phyloP scores from a whole-genome alignment of 1,140 invertebrate genomes.

The Centruroides vittatus region DNA sequence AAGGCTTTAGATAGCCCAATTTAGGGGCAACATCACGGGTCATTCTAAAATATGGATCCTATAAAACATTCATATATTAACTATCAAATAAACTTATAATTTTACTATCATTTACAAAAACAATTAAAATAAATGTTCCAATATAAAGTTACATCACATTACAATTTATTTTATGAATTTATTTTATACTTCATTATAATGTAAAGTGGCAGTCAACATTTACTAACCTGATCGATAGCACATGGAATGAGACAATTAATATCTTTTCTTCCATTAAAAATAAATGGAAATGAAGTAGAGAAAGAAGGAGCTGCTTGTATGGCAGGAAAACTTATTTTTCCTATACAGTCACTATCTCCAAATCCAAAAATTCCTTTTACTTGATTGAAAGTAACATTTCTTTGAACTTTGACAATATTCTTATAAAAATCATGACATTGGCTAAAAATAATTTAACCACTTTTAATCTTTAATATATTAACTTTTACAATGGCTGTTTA shows the following conservation, averaged over 20 bases:
- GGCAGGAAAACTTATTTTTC: slow-evolving; percentile 93
- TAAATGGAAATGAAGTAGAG: slow-evolving; percentile 86
- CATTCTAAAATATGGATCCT: slow-evolving; percentile 98
- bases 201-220: too few relatives aligned
- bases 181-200: too few relatives aligned
- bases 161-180: too few relatives aligned
- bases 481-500: too few relatives aligned
- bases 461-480: neutral
- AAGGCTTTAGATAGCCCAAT: slow-evolving; percentile 78
- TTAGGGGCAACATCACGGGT: slow-evolving; percentile 89
- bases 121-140: too few relatives aligned
- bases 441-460: slow-evolving; percentile 32
- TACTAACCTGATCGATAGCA: slow-evolving; percentile 83
- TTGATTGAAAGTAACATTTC: slow-evolving; percentile 88
- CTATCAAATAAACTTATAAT: too few relatives aligned
- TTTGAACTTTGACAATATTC: slow-evolving; percentile 64
- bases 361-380: slow-evolving; percentile 91
- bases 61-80: slow-evolving; percentile 4
- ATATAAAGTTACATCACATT: too few relatives aligned
- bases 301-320: slow-evolving; percentile 92
- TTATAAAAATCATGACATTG: slow-evolving; percentile 77
- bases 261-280: slow-evolving; percentile 67
- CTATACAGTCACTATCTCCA: slow-evolving; percentile 82
- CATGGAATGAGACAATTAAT: slow-evolving; percentile 91
- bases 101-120: too few relatives aligned